Conservation (phyloP, 2,797 vertebrate genomes). For the Takifugu rubripes region DNA sequence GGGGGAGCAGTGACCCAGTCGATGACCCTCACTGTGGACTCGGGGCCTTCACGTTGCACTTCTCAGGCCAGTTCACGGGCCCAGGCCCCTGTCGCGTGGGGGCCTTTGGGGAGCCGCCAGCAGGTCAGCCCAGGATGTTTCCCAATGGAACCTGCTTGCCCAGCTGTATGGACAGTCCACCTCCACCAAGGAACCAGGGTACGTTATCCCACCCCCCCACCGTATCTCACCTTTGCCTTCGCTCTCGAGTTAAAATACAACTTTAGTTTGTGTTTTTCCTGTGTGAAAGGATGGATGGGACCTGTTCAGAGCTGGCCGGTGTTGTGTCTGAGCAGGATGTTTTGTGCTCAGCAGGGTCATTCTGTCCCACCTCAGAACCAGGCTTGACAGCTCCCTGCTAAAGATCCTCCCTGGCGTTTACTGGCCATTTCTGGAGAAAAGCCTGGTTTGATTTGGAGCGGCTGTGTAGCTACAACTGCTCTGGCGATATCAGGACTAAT, state of each 20-base stretch:
- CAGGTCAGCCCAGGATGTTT: slow-evolving; percentile 86
- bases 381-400: slow-evolving; percentile 38
- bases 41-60: slow-evolving; percentile 95
- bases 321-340: slow-evolving; percentile 53
- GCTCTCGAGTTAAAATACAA: not conserved
- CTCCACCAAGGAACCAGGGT: slow-evolving; percentile 87
- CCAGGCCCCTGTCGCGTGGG: slow-evolving; percentile 89
- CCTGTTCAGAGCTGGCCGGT: slow-evolving; percentile 15
- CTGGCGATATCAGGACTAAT: too few relatives aligned
- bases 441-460: not conserved
- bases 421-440: not conserved
- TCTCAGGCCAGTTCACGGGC: slow-evolving; percentile 93
- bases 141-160: slow-evolving; percentile 86
- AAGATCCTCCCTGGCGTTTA: slow-evolving; percentile 6
- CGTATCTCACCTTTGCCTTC: not conserved
- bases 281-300: not conserved
- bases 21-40: slow-evolving; percentile 90
- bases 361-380: slow-evolving; percentile 41
- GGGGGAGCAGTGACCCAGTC: slow-evolving; percentile 84
- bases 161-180: slow-evolving; percentile 86
- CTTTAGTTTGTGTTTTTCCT: not conserved
- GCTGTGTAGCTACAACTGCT: not conserved
- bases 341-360: slow-evolving; percentile 39
- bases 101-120: slow-evolving; percentile 81
- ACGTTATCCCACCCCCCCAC: slow-evolving; percentile 45